Evolutionary conservation across 2,888 invertebrate species (phyloP), one percentile per base, ranked within the genome.

Genomic region (Shargacucullia verbasci): DNA sequence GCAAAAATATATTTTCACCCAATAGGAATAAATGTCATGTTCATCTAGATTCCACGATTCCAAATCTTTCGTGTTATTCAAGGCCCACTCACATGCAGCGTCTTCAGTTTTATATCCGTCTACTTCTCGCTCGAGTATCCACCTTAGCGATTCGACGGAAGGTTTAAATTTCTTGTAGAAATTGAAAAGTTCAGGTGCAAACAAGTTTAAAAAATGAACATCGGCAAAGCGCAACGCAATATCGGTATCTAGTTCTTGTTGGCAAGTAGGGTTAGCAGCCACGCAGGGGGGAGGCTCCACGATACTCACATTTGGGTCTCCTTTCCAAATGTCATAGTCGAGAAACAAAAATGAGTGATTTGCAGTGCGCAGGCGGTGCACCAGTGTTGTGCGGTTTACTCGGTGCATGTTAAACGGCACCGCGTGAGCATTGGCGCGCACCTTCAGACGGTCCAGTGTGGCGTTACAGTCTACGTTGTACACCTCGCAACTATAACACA

Each of bases 271-370:
- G 12, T 44, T 9, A 0, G 0, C 20, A 0, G 45, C 0, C 6
- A 9, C 29, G 31, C 69, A 73, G 2, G 58, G 65, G 0, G 70
- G 70, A 25, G 62, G 47, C 15, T 70, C 66, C 15, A 69, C 60
- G 3, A 9, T 12, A 5, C 15, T 40, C 0, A 74, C 53, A n/a
- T n/a, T 7, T 0, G 13, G 2, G 1, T 9, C 13, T 6, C 7
- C 35, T 0, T 27, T 0, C 76, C 76, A 76, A 20, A 76, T 63
- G 31, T 76, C 73, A 13, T 56, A 76, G 33, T 76, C 74, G 1
- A 74, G 11, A 27, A 70, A 74, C 12, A 74, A 38, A 20, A 74
- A 66, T 6, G 74, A 74, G 25, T 31, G 29, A 25, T 63, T 44
- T 4, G 38, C 38, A 15, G 13, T 10, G 0, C 27, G 10, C 15